Evolutionary conservation across 1,140 invertebrate genomes (phyloP).

Genomic region (Heterodera schachtii): DNA sequence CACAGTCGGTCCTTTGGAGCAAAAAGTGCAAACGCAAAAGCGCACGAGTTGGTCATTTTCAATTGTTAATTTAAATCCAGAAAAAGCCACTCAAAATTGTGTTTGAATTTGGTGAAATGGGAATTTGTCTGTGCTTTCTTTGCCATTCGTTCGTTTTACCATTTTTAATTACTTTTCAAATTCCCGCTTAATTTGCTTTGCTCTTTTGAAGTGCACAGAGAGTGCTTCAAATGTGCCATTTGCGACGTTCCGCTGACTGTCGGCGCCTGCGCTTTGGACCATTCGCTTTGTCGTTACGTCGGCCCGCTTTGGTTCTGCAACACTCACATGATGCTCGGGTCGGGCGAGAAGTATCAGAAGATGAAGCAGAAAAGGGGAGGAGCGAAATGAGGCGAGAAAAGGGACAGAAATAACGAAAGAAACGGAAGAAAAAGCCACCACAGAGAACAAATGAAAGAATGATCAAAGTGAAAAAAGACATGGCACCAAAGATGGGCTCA

Average conservation of each 20-base stretch:
- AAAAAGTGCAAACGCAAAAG: conserved; percentile 19
- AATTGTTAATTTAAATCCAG: too few relatives aligned
- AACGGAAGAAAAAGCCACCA: too few relatives aligned
- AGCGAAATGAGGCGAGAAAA: conserved; percentile 5
- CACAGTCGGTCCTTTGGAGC: conserved; percentile 11
- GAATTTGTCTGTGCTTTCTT: too few relatives aligned
- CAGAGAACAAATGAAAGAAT: too few relatives aligned
- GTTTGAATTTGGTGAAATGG: background rate
- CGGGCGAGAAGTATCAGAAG: conserved; percentile 37
- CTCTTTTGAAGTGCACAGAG: conserved; percentile 27
- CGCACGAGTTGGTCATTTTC: background rate
- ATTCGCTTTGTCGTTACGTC: conserved; percentile 33
- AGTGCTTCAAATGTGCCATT: conserved; percentile 40
- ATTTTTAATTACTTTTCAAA: too few relatives aligned
- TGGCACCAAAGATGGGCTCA: too few relatives aligned
- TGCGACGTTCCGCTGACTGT: conserved; percentile 30
- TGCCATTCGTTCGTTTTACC: too few relatives aligned
- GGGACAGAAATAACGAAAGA: too few relatives aligned
- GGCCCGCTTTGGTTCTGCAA: conserved; percentile 42
- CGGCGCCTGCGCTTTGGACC: conserved; percentile 32
- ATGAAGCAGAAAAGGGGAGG: conserved; percentile 32
- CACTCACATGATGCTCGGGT: conserved; percentile 40
- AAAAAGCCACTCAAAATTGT: too few relatives aligned
- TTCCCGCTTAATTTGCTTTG: too few relatives aligned
- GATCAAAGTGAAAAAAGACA: too few relatives aligned